These are phyloP conservation scores for Entelurus aequoreus DNA, from an alignment of 2,113 vertebrate species.

Conservation along the genomic window DNA sequence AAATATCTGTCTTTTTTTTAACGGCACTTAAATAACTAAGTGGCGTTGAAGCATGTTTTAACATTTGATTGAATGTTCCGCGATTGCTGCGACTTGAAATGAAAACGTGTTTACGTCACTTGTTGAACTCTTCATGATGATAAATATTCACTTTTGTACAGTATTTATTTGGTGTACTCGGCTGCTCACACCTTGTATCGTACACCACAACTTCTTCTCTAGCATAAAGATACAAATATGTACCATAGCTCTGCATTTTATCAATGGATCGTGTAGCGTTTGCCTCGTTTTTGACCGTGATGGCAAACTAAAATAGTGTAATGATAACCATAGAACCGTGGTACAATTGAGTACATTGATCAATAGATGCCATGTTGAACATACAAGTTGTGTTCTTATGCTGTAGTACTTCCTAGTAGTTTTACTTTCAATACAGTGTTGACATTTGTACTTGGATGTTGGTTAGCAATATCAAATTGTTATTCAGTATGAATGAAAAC, in stretches of 20 bases:
- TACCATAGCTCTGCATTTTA: background rate
- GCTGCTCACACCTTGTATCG: conserved; percentile 27
- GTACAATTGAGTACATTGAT: too few species aligned
- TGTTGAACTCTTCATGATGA: conserved; percentile 1
- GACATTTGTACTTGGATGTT: too few species aligned
- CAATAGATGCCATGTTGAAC: too few species aligned
- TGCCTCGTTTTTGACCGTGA: conserved; percentile 3
- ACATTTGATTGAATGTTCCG: conserved; percentile 23
- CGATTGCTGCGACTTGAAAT: conserved; percentile 11
- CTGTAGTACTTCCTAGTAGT: too few species aligned
- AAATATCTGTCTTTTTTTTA: conserved; percentile 28
- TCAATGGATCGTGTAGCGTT: background rate
- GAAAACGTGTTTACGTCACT: conserved; percentile 22
- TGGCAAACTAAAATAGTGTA: too few species aligned
- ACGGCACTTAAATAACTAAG: background rate
- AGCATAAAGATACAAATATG: conserved; percentile 14
- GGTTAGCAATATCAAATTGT: too few species aligned
- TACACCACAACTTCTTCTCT: conserved; percentile 31
- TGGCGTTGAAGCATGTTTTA: conserved; percentile 1
- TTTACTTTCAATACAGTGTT: too few species aligned
- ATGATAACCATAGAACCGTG: too few species aligned
- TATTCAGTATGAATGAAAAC: too few species aligned
- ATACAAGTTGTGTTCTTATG: too few species aligned
- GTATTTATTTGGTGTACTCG: conserved; percentile 58
- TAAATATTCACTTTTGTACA: conserved; percentile 62